These are phyloP conservation scores for Addax nasomaculatus DNA, from an alignment of 2,113 vertebrate genomes.

Conservation along the genomic window DNA sequence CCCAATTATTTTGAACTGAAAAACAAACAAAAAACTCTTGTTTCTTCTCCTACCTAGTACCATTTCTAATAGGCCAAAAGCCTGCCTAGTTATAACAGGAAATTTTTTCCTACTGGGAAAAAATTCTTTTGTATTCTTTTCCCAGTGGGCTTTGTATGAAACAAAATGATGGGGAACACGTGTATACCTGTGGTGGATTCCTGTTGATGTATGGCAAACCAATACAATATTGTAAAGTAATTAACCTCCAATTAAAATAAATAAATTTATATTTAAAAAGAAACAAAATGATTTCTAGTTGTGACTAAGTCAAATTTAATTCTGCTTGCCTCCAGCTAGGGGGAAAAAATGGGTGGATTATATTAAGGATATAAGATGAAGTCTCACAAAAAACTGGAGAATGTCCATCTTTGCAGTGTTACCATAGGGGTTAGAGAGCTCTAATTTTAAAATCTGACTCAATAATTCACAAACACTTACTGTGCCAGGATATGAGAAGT, in stretches of 20 bases:
- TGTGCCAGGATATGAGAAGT: not conserved
- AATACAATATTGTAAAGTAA: too few species aligned
- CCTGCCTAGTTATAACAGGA: not conserved
- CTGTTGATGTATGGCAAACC: too few species aligned
- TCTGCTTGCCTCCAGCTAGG: not conserved
- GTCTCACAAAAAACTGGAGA: not conserved
- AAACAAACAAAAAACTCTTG: not conserved
- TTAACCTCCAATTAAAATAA: too few species aligned
- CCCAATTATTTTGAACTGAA: not conserved
- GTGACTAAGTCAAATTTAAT: not conserved
- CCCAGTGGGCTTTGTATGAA: conserved; percentile 40
- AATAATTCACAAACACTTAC: not conserved
- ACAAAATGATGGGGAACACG: not conserved
- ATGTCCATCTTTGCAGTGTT: not conserved
- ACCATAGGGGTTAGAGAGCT: not conserved
- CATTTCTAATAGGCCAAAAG: not conserved
- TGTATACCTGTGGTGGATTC: too few species aligned
- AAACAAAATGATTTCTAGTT: conserved; percentile 38
- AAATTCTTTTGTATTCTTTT: not conserved
- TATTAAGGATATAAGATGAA: not conserved
- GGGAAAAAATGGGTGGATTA: not conserved
- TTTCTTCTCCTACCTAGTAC: not conserved
- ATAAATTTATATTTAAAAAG: too few species aligned
- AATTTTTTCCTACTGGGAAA: not conserved
- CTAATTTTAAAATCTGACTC: not conserved